Conservation (phyloP, 1,140 invertebrate species). For the Drosophila chauvacae region DNA sequence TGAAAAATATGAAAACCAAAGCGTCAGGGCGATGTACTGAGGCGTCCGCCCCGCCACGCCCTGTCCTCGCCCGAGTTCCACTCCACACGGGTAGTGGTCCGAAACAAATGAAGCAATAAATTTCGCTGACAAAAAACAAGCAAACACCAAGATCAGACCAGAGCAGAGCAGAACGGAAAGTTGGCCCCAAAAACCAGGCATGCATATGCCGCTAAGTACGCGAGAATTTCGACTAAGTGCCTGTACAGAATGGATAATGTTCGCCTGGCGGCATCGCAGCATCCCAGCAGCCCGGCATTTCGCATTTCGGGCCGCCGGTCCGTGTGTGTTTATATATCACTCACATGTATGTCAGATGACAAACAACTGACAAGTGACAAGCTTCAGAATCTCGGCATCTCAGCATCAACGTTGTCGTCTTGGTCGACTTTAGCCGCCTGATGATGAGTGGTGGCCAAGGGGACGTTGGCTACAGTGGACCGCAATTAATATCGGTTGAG, state of each 20-base stretch:
- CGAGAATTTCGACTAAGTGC: constrained; percentile 79
- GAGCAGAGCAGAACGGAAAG: constrained; percentile 31
- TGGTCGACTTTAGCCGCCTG: constrained; percentile 46
- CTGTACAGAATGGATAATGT: constrained; percentile 60
- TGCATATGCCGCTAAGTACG: constrained; percentile 75
- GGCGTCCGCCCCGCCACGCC: background rate
- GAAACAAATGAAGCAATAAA: constrained; percentile 82
- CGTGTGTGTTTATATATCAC: constrained; percentile 82
- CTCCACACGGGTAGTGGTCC: constrained; percentile 48
- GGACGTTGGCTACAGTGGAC: constrained; percentile 30
- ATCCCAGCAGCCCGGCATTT: constrained; percentile 12
- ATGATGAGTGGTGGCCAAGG: constrained; percentile 49
- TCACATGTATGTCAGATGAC: constrained; percentile 81
- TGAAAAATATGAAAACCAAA: constrained; percentile 76
- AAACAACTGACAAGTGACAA: constrained; percentile 83
- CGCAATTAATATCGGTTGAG: constrained; percentile 10
- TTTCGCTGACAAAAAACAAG: constrained; percentile 81
- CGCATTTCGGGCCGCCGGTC: constrained; percentile 46
- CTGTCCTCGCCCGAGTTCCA: background rate
- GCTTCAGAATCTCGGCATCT: constrained; percentile 64
- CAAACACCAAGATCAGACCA: constrained; percentile 52
- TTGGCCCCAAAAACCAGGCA: constrained; percentile 47
- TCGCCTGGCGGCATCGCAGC: constrained; percentile 20
- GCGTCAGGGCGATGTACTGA: constrained; percentile 33
- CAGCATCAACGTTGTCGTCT: constrained; percentile 51